phyloP scores from a whole-genome alignment of 2,888 invertebrate species.

The Ypsolopha scabrella region DNA sequence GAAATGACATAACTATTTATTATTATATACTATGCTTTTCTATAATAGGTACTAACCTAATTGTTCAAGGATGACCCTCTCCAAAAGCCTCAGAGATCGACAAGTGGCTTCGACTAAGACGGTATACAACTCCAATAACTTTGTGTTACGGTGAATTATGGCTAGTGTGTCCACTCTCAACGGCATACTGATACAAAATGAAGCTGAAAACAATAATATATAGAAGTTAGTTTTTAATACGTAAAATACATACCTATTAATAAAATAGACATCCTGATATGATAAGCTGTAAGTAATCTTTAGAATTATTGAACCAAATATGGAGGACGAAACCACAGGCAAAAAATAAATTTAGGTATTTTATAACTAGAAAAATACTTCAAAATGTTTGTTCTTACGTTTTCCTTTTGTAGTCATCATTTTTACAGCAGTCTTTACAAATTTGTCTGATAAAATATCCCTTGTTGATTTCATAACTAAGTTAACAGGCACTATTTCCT shows the following conservation, averaged over 20 bases:
- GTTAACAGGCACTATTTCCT: slow-evolving; percentile 72
- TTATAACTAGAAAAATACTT: neutral
- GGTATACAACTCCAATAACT: slow-evolving; percentile 75
- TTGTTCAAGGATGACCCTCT: slow-evolving; percentile 72
- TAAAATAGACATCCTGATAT: too few species aligned
- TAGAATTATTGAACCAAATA: too few species aligned
- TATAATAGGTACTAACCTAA: slow-evolving; percentile 39
- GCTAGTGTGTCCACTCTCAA: slow-evolving; percentile 79
- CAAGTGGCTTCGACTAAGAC: slow-evolving; percentile 82
- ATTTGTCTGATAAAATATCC: slow-evolving; percentile 65
- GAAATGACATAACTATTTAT: too few species aligned
- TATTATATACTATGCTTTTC: too few species aligned
- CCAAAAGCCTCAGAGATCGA: slow-evolving; percentile 75
- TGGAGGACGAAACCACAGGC: too few species aligned
- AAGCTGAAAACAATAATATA: slow-evolving; percentile 31
- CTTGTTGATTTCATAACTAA: slow-evolving; percentile 74
- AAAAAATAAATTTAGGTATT: neutral
- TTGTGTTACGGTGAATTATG: slow-evolving; percentile 75
- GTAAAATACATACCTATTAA: too few species aligned
- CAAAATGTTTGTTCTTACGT: slow-evolving; percentile 57
- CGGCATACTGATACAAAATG: slow-evolving; percentile 70
- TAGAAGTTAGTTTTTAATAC: neutral
- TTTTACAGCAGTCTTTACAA: slow-evolving; percentile 65
- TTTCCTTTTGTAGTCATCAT: slow-evolving; percentile 74
- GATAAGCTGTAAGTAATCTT: too few species aligned